Evolutionary conservation across 2,888 invertebrate species (phyloP), one percentile per base, ranked within the genome.

Genomic region (Cyclophora punctaria): DNA sequence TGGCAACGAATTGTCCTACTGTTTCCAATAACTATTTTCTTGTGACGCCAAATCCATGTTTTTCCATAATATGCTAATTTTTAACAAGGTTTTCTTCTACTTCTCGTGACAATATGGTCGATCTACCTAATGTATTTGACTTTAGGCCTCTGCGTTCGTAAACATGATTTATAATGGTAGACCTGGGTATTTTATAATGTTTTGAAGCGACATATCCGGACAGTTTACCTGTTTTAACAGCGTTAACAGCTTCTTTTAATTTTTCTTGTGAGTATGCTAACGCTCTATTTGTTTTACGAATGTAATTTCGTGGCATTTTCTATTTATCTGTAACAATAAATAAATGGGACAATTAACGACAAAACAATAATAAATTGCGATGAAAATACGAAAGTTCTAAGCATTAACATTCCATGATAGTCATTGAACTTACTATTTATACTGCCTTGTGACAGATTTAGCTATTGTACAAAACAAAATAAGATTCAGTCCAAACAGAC

Each of bases 21-120:
- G 62, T 43, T 41, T 69, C 57, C 47, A 70, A 48, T 41, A 73
- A 41, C 57, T 73, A 68, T 53, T 47, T 50, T 20, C 50, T 34
- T 41, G 48, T 48, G n/a, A 51, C 37, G 37, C 51, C 50, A 33
- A 51, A 51, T 41, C 48, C 48, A 37, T 45, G 37, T 57, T 55
- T 60, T 47, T 70, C 67, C 62, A 71, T 65, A 4, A 34, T 49
- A 50, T 57, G 58, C 4, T 68, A 47, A 41, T 63, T 56, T 52
- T 62, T 56, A 4, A 59, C 62, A 33, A 69, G 48, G 35, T 57
- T 55, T 51, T 57, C 53, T 62, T 70, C 66, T 44, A 62, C 49
- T 50, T 64, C 64, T 34, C 35, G 35, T 34, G 70, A 56, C 48
- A 71, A 57, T 41, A 56, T 62, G 6, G 60, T 50, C 41, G 49